phyloP scores from a whole-genome alignment of 2,888 invertebrate species.

The Pachydiplax longipennis region DNA sequence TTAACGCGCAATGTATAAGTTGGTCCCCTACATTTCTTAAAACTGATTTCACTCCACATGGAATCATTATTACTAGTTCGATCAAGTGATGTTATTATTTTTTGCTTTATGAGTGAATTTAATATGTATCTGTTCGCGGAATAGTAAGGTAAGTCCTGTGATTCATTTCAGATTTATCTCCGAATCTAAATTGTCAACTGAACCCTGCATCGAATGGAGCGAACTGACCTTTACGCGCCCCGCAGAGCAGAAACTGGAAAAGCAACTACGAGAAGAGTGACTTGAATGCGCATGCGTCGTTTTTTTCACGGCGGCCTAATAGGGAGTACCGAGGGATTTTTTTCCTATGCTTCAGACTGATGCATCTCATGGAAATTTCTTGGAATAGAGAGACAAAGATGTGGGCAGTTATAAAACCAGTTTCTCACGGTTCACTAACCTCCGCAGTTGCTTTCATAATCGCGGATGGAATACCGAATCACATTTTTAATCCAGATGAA shows the following conservation, averaged over 20 bases:
- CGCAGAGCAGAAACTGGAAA: not conserved
- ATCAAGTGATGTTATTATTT: too few species aligned
- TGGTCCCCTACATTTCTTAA: too few species aligned
- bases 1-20: too few species aligned
- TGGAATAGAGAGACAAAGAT: not conserved
- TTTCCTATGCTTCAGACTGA: not conserved
- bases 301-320: not conserved
- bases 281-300: not conserved
- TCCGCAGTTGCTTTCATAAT: not conserved
- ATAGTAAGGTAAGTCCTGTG: not conserved
- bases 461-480: conserved; percentile 22
- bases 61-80: too few species aligned
- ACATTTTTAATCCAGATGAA: not conserved
- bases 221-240: not conserved
- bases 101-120: too few species aligned
- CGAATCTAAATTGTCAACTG: not conserved
- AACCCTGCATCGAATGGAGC: not conserved
- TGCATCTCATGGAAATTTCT: conserved; percentile 22
- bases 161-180: not conserved
- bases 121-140: not conserved
- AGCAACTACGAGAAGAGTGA: not conserved
- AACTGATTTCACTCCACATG: too few species aligned
- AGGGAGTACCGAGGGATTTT: not conserved
- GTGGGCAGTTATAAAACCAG: not conserved
- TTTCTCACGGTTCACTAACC: conserved; percentile 18